Evolutionary conservation across 1,140 invertebrate species (phyloP).

Genomic region (Temnothorax nylanderi): DNA sequence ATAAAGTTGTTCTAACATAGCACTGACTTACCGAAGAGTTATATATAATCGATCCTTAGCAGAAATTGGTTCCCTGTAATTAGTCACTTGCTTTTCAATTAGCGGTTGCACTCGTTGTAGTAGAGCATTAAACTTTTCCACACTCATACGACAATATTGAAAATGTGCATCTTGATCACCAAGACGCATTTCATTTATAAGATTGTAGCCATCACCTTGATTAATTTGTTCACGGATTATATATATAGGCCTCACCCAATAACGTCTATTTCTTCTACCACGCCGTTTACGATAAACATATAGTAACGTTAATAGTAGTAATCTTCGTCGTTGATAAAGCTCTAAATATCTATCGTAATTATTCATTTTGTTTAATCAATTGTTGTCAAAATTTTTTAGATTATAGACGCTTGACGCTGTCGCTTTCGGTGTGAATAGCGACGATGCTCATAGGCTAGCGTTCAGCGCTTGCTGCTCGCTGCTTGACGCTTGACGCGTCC

Average conservation of each 20-base stretch:
- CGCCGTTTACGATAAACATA: not conserved
- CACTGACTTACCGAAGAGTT: not conserved
- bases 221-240: not conserved
- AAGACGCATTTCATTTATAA: not conserved
- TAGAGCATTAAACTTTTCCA: not conserved
- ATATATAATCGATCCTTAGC: not conserved
- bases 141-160: not conserved
- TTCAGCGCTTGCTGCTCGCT: too few species aligned
- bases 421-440: too few species aligned
- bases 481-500: too few species aligned
- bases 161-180: not conserved
- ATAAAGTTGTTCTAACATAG: not conserved
- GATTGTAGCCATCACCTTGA: not conserved
- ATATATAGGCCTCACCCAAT: not conserved
- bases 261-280: not conserved
- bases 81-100: not conserved
- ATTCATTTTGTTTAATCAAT: too few species aligned
- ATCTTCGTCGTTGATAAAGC: not conserved
- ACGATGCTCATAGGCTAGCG: too few species aligned
- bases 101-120: not conserved
- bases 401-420: too few species aligned
- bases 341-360: too few species aligned
- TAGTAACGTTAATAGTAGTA: not conserved
- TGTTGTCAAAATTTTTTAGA: too few species aligned
- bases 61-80: not conserved